Percentiles rank a stretch among this genome's conserved stretches.
Evolutionary conservation across 2,113 vertebrate species (phyloP).

Genomic region (Sander vitreus): DNA sequence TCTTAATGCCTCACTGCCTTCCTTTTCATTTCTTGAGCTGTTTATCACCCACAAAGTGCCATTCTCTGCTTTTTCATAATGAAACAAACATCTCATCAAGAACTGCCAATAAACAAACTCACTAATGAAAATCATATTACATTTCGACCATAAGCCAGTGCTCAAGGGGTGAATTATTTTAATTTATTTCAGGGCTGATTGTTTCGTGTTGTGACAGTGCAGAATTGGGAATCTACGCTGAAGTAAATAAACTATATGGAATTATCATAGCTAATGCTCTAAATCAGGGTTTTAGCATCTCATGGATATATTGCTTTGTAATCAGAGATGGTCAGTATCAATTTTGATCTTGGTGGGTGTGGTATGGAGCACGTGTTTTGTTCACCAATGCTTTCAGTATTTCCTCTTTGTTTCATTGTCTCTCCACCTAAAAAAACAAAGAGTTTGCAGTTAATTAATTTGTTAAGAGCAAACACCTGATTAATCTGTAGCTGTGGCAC

Average conservation of each 20-base stretch:
- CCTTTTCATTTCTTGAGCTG: slow-evolving; percentile 51
- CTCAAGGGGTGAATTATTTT: slow-evolving; percentile 37
- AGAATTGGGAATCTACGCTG: slow-evolving; percentile 1
- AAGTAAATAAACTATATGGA: slow-evolving; percentile 19
- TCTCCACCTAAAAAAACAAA: slow-evolving; percentile 5
- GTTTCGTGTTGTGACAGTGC: slow-evolving; percentile 33
- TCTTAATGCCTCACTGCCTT: slow-evolving; percentile 50
- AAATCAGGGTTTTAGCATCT: neutral
- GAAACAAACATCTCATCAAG: slow-evolving; percentile 61
- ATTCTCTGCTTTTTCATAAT: slow-evolving; percentile 51
- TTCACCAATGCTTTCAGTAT: neutral
- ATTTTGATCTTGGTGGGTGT: neutral
- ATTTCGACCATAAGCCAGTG: slow-evolving; percentile 33
- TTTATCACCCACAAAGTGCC: slow-evolving; percentile 30
- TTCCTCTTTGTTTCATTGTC: neutral
- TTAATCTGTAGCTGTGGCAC: slow-evolving; percentile 36
- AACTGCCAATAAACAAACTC: slow-evolving; percentile 54
- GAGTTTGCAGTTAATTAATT: slow-evolving; percentile 31
- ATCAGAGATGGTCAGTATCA: neutral
- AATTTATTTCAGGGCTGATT: slow-evolving; percentile 48
- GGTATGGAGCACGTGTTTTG: neutral
- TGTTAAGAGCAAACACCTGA: slow-evolving; percentile 30
- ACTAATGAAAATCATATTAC: slow-evolving; percentile 67
- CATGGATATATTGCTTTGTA: neutral
- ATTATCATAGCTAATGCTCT: slow-evolving; percentile 6